Evolutionary conservation across 2,113 vertebrate species (phyloP), one percentile per base, ranked within the genome.

Genomic region (Daubentonia madagascariensis): DNA sequence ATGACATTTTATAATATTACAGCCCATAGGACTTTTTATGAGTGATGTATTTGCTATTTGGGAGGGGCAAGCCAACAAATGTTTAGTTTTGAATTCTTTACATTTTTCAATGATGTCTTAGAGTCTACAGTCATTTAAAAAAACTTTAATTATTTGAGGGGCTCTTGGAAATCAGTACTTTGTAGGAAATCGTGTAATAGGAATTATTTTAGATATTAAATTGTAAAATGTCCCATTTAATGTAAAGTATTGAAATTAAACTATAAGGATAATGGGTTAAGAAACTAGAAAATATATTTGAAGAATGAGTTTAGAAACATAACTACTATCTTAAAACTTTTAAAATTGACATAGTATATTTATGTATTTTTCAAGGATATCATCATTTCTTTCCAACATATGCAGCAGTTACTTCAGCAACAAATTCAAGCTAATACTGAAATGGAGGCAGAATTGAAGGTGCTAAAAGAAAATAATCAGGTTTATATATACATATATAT

Each of bases 321-420:
- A 50, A 3, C 3, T 95, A 32, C 4, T 72, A 8, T 81, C 57
- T 94, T 93, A 86, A 37, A 70, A 43, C 43, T 89, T 94, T 86
- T 35, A 30, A 52, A 89, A 48, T 86, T 97, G 50, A 93, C 48
- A 88, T 0, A 50, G 22, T 85, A 32, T 81, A 43, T 80, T 90
- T 16, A 76, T 96, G 0, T 85, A 97, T 97, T 94, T 98, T 94
- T 98, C 73, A 96, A 99, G 99, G 99, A 98, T 97, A 97, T 99
- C 96, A 98, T 99, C 97, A 99, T 94, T 89, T 99, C 99, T 97
- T 98, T 99, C 97, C 99, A 99, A 94, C 98, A 98, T 20, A 97
- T 98, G 96, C 99, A 99, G 96, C 98, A 99, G 97, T 98, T 99
- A 95, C 97, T 99, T 97, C 98, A 99, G 96, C 98, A 98, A 94